Evolutionary conservation across 1,140 invertebrate species (phyloP), one percentile per base, ranked within the genome.

Genomic region (Megalopta genalis): DNA sequence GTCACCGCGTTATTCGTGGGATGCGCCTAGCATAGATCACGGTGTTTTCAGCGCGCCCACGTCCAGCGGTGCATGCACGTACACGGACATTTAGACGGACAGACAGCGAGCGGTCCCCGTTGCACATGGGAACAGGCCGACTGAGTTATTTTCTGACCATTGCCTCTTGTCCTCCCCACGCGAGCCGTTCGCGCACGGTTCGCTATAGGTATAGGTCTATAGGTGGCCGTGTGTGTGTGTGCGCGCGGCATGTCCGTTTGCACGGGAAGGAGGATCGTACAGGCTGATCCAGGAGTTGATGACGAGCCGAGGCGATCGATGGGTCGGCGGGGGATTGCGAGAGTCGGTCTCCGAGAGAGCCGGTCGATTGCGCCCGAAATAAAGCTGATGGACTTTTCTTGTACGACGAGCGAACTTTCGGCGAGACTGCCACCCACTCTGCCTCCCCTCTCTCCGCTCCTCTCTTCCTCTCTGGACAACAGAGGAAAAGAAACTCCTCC

Each of bases 61-160:
- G 65, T 59, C 9, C 64, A 57, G 18, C 72, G 64, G 14, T 8
- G 27, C 64, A 37, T 49, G 2, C 21, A 60, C 52, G 14, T 60
- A 16, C n/a, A 52, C 52, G 23, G 16, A 63, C 54, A 71, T n/a
- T 23, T 27, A 62, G 60, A 18, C 27, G 14, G 77, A 54, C 42
- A 46, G 42, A 46, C 42, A 46, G 42, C 42, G 42, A 46, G 42
- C 42, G 42, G 42, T 42, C 42, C 8, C 42, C 42, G 42, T 46
- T 49, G 63, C 64, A 85, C 81, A 82, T 80, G 84, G 82, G 87
- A 85, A 85, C 67, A 79, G 81, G 63, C 18, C 80, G 73, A 81
- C 81, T 84, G 74, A 86, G 84, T 86, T 86, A 86, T 86, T 86
- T 86, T 86, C 85, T 86, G 85, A 86, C 81, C 85, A 78, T 86